Base-by-base conservation (phyloP, 2,888 invertebrate genomes). In the Drosophila helvetica region DNA sequence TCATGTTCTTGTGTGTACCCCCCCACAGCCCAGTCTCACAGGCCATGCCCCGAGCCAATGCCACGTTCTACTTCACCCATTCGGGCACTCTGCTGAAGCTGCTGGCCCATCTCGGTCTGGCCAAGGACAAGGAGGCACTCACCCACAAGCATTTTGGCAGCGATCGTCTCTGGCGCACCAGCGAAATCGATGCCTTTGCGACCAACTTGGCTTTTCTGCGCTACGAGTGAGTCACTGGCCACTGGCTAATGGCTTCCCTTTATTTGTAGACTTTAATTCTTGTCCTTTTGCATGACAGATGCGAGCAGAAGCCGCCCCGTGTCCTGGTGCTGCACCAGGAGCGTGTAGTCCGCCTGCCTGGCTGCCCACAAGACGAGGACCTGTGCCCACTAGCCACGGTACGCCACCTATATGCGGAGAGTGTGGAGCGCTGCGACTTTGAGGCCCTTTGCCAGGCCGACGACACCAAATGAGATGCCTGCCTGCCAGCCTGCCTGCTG, bases 21-120 rank as follows among this genome's bases (percentile, higher is more conserved):
- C 17, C 33, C 19, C 57, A 22, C 38, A 59, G 30, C 12, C 42
- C 2, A 22, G 38, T 60, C 9, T 46, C 6, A 15, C 15, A 15
- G 38, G 38, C 15, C 15, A 15, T 38, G 50, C 65, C 52, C 12
- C 63, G 80, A 27, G 74, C 73, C 63, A 93, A 92, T 75, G 93
- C 94, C 30, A 93, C 94, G 30, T 94, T 95, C 75, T 95, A 96
- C 83, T 97, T 97, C 89, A 94, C 96, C 0, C 97, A 97, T 92
- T 97, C 97, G 1, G 97, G 97, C 3, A 95, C 96, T 0, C 88
- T 97, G 48, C 92, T 97, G 33, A 97, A 97, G 92, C 90, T 96
- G 57, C 88, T 96, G 52, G 94, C 96, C 0, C 94, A 96, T 80
- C 90, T 97, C 74, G 95, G 95, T 15, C 92, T 97, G 9, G 96